Conservation (phyloP, 2,797 vertebrate species). For the Myiotriccus ornatus region DNA sequence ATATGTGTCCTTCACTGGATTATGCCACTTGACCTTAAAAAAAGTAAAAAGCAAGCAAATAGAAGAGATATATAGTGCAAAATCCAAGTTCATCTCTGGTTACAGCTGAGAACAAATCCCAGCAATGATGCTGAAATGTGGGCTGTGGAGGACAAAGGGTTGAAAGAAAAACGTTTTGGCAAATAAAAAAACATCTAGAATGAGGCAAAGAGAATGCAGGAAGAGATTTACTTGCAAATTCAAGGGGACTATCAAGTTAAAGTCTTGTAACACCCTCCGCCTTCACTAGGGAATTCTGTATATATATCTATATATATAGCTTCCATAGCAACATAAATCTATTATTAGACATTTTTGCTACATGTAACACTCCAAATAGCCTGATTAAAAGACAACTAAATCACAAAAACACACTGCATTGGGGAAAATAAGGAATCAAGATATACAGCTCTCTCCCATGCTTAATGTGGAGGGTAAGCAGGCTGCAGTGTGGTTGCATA, state of each 20-base stretch:
- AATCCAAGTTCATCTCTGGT: background rate
- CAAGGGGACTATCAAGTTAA: background rate
- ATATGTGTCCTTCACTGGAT: background rate
- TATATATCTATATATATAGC: background rate
- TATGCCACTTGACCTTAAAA: background rate
- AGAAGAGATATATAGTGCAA: background rate
- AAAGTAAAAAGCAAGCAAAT: background rate
- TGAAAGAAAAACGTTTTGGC: background rate
- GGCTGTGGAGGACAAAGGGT: background rate
- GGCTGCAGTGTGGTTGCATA: background rate
- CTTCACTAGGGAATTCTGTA: background rate
- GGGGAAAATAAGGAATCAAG: background rate
- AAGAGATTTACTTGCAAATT: background rate
- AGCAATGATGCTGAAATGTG: background rate
- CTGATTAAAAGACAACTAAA: background rate
- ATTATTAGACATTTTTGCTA: background rate
- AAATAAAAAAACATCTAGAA: background rate
- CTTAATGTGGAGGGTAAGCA: background rate
- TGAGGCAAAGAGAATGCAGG: background rate
- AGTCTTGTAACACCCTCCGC: background rate
- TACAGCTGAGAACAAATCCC: background rate
- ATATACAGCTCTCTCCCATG: background rate
- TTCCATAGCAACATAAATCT: background rate
- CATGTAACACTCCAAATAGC: background rate
- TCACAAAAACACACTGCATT: background rate